Conservation (phyloP, 2,888 invertebrate genomes). For the Amphipyra tragopoginis region DNA sequence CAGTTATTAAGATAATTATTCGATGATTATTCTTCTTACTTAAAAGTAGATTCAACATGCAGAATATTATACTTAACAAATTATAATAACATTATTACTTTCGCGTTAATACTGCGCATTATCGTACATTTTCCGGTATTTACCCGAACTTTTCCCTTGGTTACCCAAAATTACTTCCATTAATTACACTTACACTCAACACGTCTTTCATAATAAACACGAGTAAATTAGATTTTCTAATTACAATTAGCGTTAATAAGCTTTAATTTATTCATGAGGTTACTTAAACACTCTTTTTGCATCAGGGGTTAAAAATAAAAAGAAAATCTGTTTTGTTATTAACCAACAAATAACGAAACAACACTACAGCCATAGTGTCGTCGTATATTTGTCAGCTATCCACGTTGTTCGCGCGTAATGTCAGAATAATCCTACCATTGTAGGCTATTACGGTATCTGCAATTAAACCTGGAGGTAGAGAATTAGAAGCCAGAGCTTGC, state of each 20-base stretch:
- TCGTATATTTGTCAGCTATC: slow-evolving; percentile 74
- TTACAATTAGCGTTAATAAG: slow-evolving; percentile 18
- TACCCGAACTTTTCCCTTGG: not conserved
- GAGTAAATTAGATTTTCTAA: slow-evolving; percentile 8
- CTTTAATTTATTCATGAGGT: slow-evolving; percentile 6
- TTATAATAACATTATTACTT: slow-evolving; percentile 1
- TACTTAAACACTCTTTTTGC: not conserved
- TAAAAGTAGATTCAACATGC: too few relatives aligned
- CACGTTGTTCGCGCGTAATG: slow-evolving; percentile 56
- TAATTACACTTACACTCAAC: slow-evolving; percentile 17
- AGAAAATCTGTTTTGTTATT: slow-evolving; percentile 2
- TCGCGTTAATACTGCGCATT: not conserved
- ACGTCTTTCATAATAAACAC: slow-evolving; percentile 10
- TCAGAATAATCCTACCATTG: slow-evolving; percentile 58
- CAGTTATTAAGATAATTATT: too few relatives aligned
- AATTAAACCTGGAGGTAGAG: slow-evolving; percentile 28
- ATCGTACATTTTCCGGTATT: not conserved
- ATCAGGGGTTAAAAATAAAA: too few relatives aligned
- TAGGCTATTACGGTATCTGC: slow-evolving; percentile 30
- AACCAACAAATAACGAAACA: slow-evolving; percentile 32
- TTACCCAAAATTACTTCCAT: slow-evolving; percentile 16
- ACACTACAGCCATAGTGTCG: slow-evolving; percentile 51
- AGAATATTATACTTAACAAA: slow-evolving; percentile 1
- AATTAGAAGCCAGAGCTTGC: slow-evolving; percentile 30
- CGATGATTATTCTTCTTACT: too few relatives aligned